Conservation (phyloP, 1,140 invertebrate species). For the Lordiphosa stackelbergi region DNA sequence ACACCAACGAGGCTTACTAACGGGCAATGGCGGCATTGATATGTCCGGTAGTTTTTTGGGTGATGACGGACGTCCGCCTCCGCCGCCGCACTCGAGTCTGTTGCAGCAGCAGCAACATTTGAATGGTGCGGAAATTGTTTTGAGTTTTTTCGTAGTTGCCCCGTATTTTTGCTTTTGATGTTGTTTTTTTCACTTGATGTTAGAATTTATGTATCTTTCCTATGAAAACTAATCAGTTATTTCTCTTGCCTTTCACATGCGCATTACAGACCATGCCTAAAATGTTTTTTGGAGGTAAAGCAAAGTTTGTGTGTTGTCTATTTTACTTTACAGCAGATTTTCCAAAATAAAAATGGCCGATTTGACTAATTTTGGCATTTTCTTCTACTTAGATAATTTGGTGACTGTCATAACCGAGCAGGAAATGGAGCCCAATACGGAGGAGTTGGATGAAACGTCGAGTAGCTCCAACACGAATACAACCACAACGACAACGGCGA, state of each 20-base stretch:
- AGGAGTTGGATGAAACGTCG: conserved; percentile 51
- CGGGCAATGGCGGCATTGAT: conserved; percentile 67
- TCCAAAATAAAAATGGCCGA: background rate
- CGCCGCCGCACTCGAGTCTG: conserved; percentile 84
- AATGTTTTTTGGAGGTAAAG: conserved; percentile 58
- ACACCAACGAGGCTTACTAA: conserved; percentile 38
- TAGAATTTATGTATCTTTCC: conserved; percentile 17
- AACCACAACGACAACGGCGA: conserved; percentile 60
- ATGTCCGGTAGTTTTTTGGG: conserved; percentile 73
- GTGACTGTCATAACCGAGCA: conserved; percentile 93
- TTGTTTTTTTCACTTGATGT: conserved; percentile 33
- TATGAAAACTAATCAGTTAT: conserved; percentile 48
- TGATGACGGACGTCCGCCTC: conserved; percentile 82
- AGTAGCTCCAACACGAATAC: conserved; percentile 49
- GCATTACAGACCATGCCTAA: conserved; percentile 54
- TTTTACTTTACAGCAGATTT: background rate
- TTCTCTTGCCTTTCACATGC: conserved; percentile 44
- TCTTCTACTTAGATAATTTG: conserved; percentile 80
- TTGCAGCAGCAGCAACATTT: conserved; percentile 80
- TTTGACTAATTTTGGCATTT: background rate
- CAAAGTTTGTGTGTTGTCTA: conserved; percentile 31
- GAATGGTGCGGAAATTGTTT: conserved; percentile 78
- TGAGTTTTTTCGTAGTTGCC: conserved; percentile 21
- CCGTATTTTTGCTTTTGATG: conserved; percentile 22
- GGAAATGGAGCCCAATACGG: conserved; percentile 73